Evolutionary conservation across 2,797 vertebrate genomes (phyloP).

Genomic region (Xenopus petersii): DNA sequence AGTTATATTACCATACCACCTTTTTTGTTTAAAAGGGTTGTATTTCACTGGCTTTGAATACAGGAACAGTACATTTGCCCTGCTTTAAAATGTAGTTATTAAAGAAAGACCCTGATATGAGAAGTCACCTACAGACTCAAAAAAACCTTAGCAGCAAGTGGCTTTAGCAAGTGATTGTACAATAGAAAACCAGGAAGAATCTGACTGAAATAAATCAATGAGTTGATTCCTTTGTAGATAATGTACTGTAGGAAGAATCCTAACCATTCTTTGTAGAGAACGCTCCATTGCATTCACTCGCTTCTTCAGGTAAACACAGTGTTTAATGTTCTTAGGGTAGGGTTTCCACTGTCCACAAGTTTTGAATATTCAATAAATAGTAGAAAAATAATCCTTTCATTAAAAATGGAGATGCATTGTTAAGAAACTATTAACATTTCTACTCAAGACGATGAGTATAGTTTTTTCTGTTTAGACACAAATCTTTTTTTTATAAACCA

Average conservation of each 20-base stretch:
- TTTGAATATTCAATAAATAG: slow-evolving; percentile 93
- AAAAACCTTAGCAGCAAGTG: no score
- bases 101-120: background rate
- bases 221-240: no score
- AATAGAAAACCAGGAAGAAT: no score
- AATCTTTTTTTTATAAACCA: slow-evolving; percentile 43
- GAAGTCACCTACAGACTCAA: background rate
- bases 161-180: no score
- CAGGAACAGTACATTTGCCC: background rate
- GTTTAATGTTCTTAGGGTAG: background rate
- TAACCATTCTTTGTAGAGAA: no score
- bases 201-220: no score
- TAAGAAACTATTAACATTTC: slow-evolving; percentile 49
- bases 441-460: slow-evolving; percentile 22
- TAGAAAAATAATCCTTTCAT: slow-evolving; percentile 97
- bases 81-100: background rate
- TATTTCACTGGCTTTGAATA: background rate
- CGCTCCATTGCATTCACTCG: background rate
- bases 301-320: background rate
- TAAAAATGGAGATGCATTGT: slow-evolving; percentile 75
- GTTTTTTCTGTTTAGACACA: slow-evolving; percentile 42
- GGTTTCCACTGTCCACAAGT: slow-evolving; percentile 51
- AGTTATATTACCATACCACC: no score
- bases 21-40: background rate
- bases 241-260: no score